Percentiles rank a stretch among this genome's conserved stretches.
phyloP scores from a whole-genome alignment of 1,140 invertebrate species.

The Hylaeus volcanicus region DNA sequence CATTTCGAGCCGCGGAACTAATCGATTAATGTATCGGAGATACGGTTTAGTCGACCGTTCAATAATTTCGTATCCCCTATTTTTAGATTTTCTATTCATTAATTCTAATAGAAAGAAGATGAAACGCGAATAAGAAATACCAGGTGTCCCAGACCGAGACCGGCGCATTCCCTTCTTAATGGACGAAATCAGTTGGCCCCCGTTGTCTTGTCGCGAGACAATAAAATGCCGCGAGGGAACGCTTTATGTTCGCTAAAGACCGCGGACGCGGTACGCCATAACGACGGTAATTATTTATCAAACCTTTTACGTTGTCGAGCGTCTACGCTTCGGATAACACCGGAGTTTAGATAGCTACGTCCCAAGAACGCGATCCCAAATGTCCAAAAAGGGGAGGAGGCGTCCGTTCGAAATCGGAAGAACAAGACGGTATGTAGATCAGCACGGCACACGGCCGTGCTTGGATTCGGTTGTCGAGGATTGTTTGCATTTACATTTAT shows the following conservation, averaged over 20 bases:
- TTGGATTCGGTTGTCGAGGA: constrained; percentile 23
- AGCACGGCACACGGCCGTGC: neutral
- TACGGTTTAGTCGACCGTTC: too few relatives aligned
- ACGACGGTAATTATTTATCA: constrained; percentile 7
- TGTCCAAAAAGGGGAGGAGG: too few relatives aligned
- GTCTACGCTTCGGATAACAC: neutral
- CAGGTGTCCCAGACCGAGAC: too few relatives aligned
- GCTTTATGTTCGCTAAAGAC: neutral
- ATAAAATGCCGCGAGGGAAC: neutral
- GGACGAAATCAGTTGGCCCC: constrained; percentile 4
- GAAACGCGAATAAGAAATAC: too few relatives aligned
- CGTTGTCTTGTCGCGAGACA: constrained; percentile 14
- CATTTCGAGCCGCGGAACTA: too few relatives aligned
- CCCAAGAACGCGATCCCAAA: too few relatives aligned
- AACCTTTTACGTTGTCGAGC: neutral
- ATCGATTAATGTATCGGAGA: too few relatives aligned
- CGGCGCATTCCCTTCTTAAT: neutral
- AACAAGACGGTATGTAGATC: constrained; percentile 15
- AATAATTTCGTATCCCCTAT: too few relatives aligned
- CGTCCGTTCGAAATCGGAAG: constrained; percentile 9
- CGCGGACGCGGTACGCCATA: neutral
- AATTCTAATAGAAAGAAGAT: too few relatives aligned
- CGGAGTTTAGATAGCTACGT: neutral
- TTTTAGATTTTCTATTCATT: too few relatives aligned
- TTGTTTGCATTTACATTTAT: constrained; percentile 50